phyloP scores from a whole-genome alignment of 1,140 invertebrate species.

The Bombus superbus region DNA sequence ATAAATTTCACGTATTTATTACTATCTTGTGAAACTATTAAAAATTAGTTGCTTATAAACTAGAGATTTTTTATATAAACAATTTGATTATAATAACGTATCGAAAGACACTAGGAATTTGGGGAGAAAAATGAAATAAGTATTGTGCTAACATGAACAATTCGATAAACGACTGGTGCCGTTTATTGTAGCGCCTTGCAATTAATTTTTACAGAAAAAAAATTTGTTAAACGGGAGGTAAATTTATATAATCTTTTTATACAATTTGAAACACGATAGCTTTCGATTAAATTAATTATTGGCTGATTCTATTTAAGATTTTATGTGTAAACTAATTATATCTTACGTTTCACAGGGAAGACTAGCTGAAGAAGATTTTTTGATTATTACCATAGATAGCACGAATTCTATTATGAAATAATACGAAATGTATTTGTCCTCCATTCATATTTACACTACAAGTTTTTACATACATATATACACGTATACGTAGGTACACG shows the following conservation, averaged over 20 bases:
- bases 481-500: conserved; percentile 13
- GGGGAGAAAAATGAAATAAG: neutral
- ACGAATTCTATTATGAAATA: conserved; percentile 23
- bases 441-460: conserved; percentile 36
- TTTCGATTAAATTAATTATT: conserved; percentile 11
- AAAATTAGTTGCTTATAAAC: neutral
- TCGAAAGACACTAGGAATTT: neutral
- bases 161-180: neutral
- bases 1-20: neutral
- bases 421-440: conserved; percentile 30
- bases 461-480: conserved; percentile 19
- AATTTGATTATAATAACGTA: neutral
- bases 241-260: conserved; percentile 31
- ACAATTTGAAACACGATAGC: conserved; percentile 9
- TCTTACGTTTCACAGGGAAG: conserved; percentile 1
- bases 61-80: neutral
- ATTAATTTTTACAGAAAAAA: conserved; percentile 12
- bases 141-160: neutral
- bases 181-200: conserved; percentile 9
- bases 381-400: neutral
- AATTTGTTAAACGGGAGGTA: neutral
- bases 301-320: neutral
- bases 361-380: neutral
- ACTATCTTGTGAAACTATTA: neutral
- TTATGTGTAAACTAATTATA: neutral